phyloP scores from a whole-genome alignment of 2,797 vertebrate genomes.

The Eupleurogrammus muticus region DNA sequence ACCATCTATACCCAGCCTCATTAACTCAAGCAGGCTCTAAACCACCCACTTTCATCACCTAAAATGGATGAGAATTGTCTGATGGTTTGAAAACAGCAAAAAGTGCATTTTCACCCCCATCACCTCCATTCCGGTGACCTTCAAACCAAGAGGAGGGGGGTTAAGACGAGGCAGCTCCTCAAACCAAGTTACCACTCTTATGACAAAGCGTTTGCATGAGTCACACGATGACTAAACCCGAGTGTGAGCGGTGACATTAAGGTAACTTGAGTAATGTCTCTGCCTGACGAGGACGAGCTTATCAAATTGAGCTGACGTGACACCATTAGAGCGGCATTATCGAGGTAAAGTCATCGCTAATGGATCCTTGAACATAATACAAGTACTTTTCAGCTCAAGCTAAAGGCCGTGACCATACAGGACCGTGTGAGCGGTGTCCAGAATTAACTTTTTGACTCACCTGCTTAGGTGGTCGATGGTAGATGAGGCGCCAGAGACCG shows the following conservation, averaged over 20 bases:
- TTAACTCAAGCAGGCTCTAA: neutral
- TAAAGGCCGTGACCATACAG: neutral
- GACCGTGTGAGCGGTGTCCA: neutral
- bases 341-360: slow-evolving; percentile 16
- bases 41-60: neutral
- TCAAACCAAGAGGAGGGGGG: slow-evolving; percentile 17
- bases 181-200: slow-evolving; percentile 14
- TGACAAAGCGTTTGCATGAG: slow-evolving; percentile 55
- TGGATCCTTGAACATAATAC: slow-evolving; percentile 16
- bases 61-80: neutral
- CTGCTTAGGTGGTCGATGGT: too few relatives aligned
- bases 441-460: too few relatives aligned
- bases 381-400: too few relatives aligned
- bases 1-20: neutral
- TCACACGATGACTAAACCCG: slow-evolving; percentile 52
- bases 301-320: slow-evolving; percentile 42
- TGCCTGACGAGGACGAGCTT: slow-evolving; percentile 35
- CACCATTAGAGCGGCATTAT: slow-evolving; percentile 7
- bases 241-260: slow-evolving; percentile 20
- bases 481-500: too few relatives aligned
- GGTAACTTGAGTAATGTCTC: slow-evolving; percentile 41
- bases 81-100: neutral
- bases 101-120: slow-evolving; percentile 3
- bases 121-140: slow-evolving; percentile 3
- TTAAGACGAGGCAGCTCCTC: slow-evolving; percentile 21